Evolutionary conservation across 1,140 invertebrate genomes (phyloP).

Genomic region (Drosophila kanapiae): DNA sequence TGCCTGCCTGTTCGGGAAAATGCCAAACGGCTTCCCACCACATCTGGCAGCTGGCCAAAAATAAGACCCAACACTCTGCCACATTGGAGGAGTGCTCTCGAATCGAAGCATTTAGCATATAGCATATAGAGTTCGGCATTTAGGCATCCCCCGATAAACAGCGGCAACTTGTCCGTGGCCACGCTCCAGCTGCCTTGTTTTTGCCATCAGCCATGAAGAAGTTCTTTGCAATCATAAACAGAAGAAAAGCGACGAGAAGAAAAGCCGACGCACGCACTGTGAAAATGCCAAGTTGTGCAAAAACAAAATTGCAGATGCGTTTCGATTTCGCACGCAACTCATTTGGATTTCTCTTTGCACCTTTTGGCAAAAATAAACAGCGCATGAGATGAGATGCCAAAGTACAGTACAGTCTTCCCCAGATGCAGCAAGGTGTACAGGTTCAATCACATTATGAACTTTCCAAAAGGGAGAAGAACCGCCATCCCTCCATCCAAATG

Average conservation of each 20-base stretch:
- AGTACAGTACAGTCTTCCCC: conserved; percentile 36
- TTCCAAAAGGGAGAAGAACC: conserved; percentile 24
- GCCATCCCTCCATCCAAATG: neutral
- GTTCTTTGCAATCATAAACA: conserved; percentile 66
- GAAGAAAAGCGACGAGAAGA: conserved; percentile 21
- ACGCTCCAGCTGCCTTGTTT: conserved; percentile 46
- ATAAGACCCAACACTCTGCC: conserved; percentile 23
- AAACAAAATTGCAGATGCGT: conserved; percentile 41
- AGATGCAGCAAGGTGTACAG: conserved; percentile 38
- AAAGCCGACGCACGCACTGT: conserved; percentile 21
- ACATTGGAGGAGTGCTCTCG: conserved; percentile 30
- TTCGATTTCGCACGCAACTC: conserved; percentile 58
- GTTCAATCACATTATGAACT: conserved; percentile 82
- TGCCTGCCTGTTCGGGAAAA: conserved; percentile 11
- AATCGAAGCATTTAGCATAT: conserved; percentile 20
- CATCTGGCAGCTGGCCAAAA: conserved; percentile 42
- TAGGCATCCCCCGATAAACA: conserved; percentile 59
- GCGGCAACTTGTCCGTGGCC: conserved; percentile 49
- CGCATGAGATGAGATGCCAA: conserved; percentile 23
- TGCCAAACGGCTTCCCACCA: conserved; percentile 28
- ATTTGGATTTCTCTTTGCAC: conserved; percentile 67
- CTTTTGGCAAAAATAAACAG: conserved; percentile 65
- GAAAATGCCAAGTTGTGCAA: conserved; percentile 16
- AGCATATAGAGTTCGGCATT: conserved; percentile 25
- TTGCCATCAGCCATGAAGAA: conserved; percentile 48